These are phyloP conservation scores for Folsomia manolachei DNA, from an alignment of 2,888 invertebrate genomes.

Conservation along the genomic window DNA sequence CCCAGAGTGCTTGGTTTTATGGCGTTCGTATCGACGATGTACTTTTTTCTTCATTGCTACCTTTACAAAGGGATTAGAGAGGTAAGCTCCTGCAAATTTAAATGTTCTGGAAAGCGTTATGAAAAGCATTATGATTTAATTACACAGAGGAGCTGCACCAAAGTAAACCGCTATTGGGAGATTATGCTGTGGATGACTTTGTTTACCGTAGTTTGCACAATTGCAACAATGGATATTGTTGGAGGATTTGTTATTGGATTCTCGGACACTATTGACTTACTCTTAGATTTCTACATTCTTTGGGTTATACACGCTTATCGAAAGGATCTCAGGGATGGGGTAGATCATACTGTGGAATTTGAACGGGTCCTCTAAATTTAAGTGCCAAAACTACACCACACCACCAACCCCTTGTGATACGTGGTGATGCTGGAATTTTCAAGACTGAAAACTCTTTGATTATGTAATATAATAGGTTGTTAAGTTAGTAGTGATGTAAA, in stretches of 20 bases:
- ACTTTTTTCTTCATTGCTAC: background rate
- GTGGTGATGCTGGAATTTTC: too few species aligned
- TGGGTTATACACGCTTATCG: slow-evolving; percentile 13
- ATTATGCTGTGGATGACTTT: background rate
- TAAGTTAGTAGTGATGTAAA: background rate
- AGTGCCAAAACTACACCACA: background rate
- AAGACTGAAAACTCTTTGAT: background rate
- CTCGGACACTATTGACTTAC: background rate
- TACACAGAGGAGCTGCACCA: slow-evolving; percentile 9
- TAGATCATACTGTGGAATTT: slow-evolving; percentile 3
- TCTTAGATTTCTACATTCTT: background rate
- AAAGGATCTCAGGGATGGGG: background rate
- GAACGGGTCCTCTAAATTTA: background rate
- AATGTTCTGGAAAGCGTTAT: too few species aligned
- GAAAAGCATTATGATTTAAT: too few species aligned
- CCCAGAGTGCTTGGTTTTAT: too few species aligned
- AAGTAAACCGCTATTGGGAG: slow-evolving; percentile 13
- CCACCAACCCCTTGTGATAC: too few species aligned
- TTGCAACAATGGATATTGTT: background rate
- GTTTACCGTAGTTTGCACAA: background rate
- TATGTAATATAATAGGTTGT: background rate
- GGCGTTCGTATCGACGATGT: background rate
- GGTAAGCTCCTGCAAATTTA: slow-evolving; percentile 1
- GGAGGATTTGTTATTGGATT: background rate
- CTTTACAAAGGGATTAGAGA: background rate